Evolutionary conservation across 2,888 invertebrate species (phyloP), one percentile per base, ranked within the genome.

Genomic region (Hetaerina titia): DNA sequence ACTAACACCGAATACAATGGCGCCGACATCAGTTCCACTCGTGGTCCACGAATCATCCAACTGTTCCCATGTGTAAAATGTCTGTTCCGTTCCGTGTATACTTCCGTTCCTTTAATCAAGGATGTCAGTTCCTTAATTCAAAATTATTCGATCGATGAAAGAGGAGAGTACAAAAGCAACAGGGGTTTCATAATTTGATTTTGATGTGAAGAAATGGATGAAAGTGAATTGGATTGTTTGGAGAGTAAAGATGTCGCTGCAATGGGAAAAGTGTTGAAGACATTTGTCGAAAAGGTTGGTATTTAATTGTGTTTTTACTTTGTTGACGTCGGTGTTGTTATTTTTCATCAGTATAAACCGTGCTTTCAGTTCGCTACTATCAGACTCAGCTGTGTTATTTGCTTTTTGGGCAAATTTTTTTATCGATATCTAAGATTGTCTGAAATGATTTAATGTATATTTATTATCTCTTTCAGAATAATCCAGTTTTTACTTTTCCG

Each of bases 401-500:
- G 15, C 22, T 25, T 13, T 58, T n/a, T 58, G 9, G 7, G 22
- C 13, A 22, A 15, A n/a, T n/a, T 19, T 17, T 90, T 74, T 11
- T 9, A 69, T 7, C 19, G 31, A 9, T 60, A 5, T 89, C 31
- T 57, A 89, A 87, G 11, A 95, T 58, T 22, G 45, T 94, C 25
- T 88, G 31, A 1, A 58, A 25, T 2, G 56, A 45, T 89, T 9
- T n/a, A 45, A n/a, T 87, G 19, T 81, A 95, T 2, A 17, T n/a
- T 69, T 31, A n/a, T 17, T 74, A 17, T 95, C 95, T 95, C 96
- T 95, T 95, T 97, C 96, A 98, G 98, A 97, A 97, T 96, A 97
- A 97, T 95, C 97, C 97, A 96, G 97, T 97, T 2, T 98, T 98
- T 96, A 96, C 96, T 60, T 98, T 98, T 96, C 97, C 97, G n/a